Conservation (phyloP, 2,113 vertebrate genomes). For the Grallaria varia region DNA sequence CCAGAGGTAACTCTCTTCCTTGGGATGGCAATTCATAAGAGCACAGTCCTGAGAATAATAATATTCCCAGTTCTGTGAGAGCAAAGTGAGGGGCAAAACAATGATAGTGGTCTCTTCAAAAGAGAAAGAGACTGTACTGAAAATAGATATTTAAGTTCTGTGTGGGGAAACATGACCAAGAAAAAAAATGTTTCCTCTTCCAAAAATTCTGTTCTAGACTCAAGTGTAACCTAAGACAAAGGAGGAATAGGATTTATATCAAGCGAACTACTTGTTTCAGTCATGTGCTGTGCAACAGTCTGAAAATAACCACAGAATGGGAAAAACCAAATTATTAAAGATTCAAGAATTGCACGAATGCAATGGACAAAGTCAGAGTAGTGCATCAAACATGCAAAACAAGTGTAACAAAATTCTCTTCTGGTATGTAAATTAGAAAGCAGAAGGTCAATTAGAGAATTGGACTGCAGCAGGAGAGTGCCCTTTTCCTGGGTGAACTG, state of each 20-base stretch:
- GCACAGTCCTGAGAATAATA: not conserved
- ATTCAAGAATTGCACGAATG: not conserved
- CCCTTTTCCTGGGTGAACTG: not conserved
- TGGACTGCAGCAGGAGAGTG: not conserved
- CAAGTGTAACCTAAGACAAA: not conserved
- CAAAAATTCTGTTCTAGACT: not conserved
- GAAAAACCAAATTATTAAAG: not conserved
- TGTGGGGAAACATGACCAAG: not conserved
- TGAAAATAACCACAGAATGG: not conserved
- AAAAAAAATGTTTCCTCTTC: not conserved
- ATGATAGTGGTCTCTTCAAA: not conserved
- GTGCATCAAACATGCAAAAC: not conserved
- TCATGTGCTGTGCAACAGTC: not conserved
- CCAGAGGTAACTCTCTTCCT: not conserved
- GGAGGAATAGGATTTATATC: not conserved
- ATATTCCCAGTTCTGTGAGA: not conserved
- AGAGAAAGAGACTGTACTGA: not conserved
- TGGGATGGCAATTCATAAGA: not conserved
- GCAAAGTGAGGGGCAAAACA: not conserved
- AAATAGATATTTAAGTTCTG: not conserved
- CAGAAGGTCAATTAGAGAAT: not conserved
- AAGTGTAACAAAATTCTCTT: not conserved
- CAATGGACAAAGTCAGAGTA: not conserved
- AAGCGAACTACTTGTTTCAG: not conserved
- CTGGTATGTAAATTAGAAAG: not conserved